Conservation (phyloP, 2,797 vertebrate species). For the Thaleichthys pacificus region DNA sequence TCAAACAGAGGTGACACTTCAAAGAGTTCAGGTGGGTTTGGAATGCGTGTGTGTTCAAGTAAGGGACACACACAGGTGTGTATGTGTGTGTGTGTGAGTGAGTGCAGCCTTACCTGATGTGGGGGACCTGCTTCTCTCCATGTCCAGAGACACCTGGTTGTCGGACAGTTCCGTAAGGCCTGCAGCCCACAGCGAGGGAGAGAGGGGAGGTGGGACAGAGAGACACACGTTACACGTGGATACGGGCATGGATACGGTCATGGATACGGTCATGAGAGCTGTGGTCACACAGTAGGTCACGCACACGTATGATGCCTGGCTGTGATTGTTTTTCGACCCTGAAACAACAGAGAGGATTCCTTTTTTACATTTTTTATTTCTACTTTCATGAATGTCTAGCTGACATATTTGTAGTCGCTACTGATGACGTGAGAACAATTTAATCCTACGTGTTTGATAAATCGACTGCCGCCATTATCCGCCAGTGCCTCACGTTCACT, state of each 20-base stretch:
- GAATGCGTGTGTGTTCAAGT: neutral
- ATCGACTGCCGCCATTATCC: no score
- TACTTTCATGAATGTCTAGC: neutral
- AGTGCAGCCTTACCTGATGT: slow-evolving; percentile 88
- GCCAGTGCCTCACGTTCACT: no score
- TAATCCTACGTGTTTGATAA: neutral
- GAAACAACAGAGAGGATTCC: slow-evolving; percentile 12
- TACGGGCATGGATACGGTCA: neutral
- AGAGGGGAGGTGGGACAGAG: slow-evolving; percentile 26
- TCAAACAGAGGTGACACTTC: slow-evolving; percentile 14
- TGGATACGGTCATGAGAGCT: slow-evolving; percentile 1
- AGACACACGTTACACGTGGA: slow-evolving; percentile 13
- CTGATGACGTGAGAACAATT: neutral
- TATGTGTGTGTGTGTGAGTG: slow-evolving; percentile 22
- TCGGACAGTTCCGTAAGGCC: slow-evolving; percentile 96
- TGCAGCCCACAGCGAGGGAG: slow-evolving; percentile 57
- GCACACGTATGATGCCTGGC: neutral
- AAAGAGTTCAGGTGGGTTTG: slow-evolving; percentile 8
- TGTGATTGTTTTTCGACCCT: slow-evolving; percentile 34
- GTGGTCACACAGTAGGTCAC: slow-evolving; percentile 31
- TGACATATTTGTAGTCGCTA: neutral
- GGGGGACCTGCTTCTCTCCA: slow-evolving; percentile 96
- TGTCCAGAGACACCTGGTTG: slow-evolving; percentile 90
- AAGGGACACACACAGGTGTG: neutral
- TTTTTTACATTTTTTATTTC: neutral